These are phyloP conservation scores for Encarsia formosa DNA, from an alignment of 2,888 invertebrate genomes.

Conservation along the genomic window DNA sequence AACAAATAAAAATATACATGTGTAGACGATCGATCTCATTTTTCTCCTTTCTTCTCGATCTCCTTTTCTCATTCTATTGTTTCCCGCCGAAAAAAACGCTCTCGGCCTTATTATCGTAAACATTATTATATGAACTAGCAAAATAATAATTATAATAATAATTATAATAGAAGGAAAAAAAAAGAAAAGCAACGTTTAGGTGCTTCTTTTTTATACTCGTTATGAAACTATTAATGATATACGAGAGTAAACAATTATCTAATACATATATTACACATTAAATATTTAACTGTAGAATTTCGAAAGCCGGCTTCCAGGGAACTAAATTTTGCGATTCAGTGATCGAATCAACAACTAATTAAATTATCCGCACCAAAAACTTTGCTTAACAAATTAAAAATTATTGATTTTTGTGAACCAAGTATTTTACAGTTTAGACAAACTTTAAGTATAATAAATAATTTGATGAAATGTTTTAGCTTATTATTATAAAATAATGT, in stretches of 20 bases:
- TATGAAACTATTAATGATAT: conserved; percentile 23
- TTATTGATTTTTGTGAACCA: too few species aligned
- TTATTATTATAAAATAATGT: too few species aligned
- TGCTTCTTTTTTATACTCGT: conserved; percentile 36
- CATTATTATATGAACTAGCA: conserved; percentile 16
- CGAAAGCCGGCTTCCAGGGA: conserved; percentile 16
- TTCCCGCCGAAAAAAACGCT: conserved; percentile 31
- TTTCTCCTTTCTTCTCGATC: conserved; percentile 30
- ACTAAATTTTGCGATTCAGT: conserved; percentile 7
- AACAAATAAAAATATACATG: conserved; percentile 1
- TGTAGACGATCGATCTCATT: conserved; percentile 23
- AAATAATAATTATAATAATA: conserved; percentile 4
- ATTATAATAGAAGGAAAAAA: conserved; percentile 12
- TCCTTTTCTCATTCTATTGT: conserved; percentile 28
- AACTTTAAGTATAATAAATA: too few species aligned
- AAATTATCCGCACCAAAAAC: too few species aligned
- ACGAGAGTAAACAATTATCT: conserved; percentile 19
- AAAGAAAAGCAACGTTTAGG: conserved; percentile 19
- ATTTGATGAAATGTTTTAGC: too few species aligned
- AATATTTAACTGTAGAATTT: conserved; percentile 23
- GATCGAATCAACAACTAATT: background rate
- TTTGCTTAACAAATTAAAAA: too few species aligned
- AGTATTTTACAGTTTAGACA: too few species aligned
- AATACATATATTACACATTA: conserved; percentile 12
- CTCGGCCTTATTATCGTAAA: conserved; percentile 29